Base-by-base conservation (phyloP, 2,113 vertebrate genomes). In the Ictalurus punctatus region DNA sequence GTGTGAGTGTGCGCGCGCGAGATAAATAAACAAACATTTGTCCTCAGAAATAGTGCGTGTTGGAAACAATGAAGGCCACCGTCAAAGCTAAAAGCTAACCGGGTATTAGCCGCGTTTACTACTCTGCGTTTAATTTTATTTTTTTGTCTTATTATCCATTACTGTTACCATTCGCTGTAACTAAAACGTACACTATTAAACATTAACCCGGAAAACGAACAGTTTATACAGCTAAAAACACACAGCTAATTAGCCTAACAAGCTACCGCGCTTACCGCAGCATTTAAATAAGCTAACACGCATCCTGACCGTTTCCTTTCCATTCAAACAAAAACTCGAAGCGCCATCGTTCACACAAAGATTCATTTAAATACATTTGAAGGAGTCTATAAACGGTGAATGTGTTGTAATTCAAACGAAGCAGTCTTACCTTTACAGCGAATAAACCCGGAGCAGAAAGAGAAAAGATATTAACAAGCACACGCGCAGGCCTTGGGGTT, bases 401-500 rank as follows among this genome's bases (percentile, higher is more conserved):
- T 17, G 19, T 4, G 2, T 19, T 9, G 30, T 10, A 30, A 30
- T 37, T 82, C 3, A 14, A 6, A 13, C 1, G 23, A 1, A 10
- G n/a, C 10, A 5, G 27, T 61, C 89, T 92, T 92, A 96, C 95
- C 95, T 92, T 82, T 88, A 12, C 76, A 44, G 54, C 88, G 34
- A 58, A 48, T 30, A 85, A 90, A 27, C 76, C 37, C 79, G 85
- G 91, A 71, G 27, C 86, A 63, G 10, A 23, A 54, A 21, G 83
- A 48, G 34, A 63, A 86, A 27, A 40, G 52, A 85, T 71, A n/a
- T 27, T 92, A 44, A 44, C 17, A 89, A 93, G 91, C 95, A 92
- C 95, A 95, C 95, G 95, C 92, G 27, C 40, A 94, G 95, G 95
- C 95, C 95, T 92, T 87, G 34, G 34, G 84, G 87, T 84, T 94